Base-by-base conservation (phyloP, 2,113 vertebrate species). In the Morphnarchus princeps region DNA sequence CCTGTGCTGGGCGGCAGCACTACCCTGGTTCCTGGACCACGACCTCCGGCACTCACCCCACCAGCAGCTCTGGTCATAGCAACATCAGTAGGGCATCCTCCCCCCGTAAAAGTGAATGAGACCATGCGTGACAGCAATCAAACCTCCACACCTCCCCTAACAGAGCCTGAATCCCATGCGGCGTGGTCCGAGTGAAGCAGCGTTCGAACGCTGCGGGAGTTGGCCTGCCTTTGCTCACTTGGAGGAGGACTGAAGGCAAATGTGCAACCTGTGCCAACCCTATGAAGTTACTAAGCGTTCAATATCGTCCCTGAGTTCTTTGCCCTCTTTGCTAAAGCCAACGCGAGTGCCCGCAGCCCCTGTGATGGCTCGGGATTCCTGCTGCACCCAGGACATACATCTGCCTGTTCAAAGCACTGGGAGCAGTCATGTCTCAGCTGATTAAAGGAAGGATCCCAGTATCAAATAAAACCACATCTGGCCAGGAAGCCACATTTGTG, bases 151-250 rank as follows among this genome's bases (percentile, higher is more conserved):
- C 9, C 6, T 63, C 5, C 58, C n/a, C n/a, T 34, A 11, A 49
- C 1, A 13, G 0, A 5, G 8, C 12, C 52, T 19, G 52, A 31
- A 66, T 40, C 17, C 36, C 5, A 0, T 0, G 10, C 29, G 43
- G 3, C 2, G 1, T 10, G 34, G 28, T 32, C 26, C 36, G 24
- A 63, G 42, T 2, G 52, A 59, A 45, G 59, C 49, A 69, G 45
- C 45, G 7, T n/a, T 49, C 26, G 29, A 38, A 47, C 5, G 26
- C 63, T 10, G 32, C 1, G 21, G 55, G 82, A 78, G 31, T 16
- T 3, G 2, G 59, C 13, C 16, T 45, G 34, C 31, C 50, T 12
- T 73, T 43, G 26, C 22, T 78, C 17, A 8, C 47, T 16, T 28
- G 49, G 54, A 63, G 54, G 32, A 52, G 20, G 16, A 62, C 61